Base-by-base conservation (phyloP, 2,113 vertebrate species). In the Caloenas nicobarica region DNA sequence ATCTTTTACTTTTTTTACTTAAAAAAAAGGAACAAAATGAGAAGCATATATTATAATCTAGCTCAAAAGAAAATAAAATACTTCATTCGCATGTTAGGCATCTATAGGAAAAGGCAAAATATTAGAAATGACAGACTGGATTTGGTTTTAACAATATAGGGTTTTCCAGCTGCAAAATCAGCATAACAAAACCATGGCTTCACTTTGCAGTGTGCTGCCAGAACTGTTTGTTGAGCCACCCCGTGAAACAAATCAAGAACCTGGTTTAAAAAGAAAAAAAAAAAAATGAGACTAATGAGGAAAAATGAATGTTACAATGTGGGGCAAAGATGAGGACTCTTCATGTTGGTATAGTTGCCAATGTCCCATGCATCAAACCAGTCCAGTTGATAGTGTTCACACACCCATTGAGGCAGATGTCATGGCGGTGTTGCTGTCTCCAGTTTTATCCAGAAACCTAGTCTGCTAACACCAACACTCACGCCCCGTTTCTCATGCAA, bases 331-430 rank as follows among this genome's bases (percentile, higher is more conserved):
- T 18, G 31, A 36, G 23, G 16, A 17, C 22, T 24, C 3, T 65
- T 61, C 28, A 3, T 9, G 9, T 9, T 3, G 2, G 3, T 79
- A 10, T 25, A 29, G 18, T 15, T 85, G 44, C 38, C 53, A 54
- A 1, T 0, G 2, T 76, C 31, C 48, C 3, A 1, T 14, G 9
- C 6, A 9, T 64, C 42, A 80, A 50, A 44, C 17, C 16, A 72
- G 11, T 18, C 26, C 17, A 6, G 23, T 3, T 80, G 62, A 42
- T 21, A 11, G 25, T 31, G 13, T n/a, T 29, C 24, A 50, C 2
- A 2, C n/a, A 60, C 58, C 11, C 64, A 4, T 12, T 0, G 0
- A 40, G 42, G 54, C n/a, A 64, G 36, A 21, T 1, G 6, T 53
- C 54, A 23, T 0, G 0, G n/a, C 26, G 36, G 8, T 33, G 31